Conservation (phyloP, 2,888 invertebrate species). For the Caradrina kadenii region DNA sequence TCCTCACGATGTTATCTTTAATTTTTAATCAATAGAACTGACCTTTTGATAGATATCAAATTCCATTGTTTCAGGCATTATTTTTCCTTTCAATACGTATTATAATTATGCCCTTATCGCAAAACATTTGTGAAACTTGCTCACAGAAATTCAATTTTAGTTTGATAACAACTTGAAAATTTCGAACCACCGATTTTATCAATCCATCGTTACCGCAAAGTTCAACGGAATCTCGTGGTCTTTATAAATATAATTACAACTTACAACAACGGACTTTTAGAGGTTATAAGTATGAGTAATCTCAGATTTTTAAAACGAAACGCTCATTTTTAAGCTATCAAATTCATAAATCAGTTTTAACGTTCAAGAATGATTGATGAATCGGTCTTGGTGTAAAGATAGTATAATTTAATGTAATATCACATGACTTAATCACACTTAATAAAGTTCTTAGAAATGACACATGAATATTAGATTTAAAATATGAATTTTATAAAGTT, state of each 20-base stretch:
- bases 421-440: conserved; percentile 51
- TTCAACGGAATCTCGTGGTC: conserved; percentile 44
- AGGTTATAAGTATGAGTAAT: conserved; percentile 57
- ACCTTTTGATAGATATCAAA: too few relatives aligned
- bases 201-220: conserved; percentile 36
- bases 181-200: conserved; percentile 41
- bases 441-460: conserved; percentile 58
- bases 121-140: conserved; percentile 26
- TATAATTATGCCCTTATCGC: background rate
- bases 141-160: conserved; percentile 41
- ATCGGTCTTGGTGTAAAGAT: conserved; percentile 56
- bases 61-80: too few relatives aligned
- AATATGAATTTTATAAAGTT: conserved; percentile 37
- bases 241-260: conserved; percentile 53
- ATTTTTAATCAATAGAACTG: too few relatives aligned
- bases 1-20: too few relatives aligned
- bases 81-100: background rate
- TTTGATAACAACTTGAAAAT: conserved; percentile 31
- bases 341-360: conserved; percentile 63
- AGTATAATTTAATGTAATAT: conserved; percentile 57
- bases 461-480: conserved; percentile 43
- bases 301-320: conserved; percentile 54
- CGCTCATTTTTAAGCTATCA: conserved; percentile 59
- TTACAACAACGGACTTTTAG: conserved; percentile 46
- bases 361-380: conserved; percentile 59